Base-by-base conservation (phyloP, 2,797 vertebrate genomes). In the Sternotherus odoratus region DNA sequence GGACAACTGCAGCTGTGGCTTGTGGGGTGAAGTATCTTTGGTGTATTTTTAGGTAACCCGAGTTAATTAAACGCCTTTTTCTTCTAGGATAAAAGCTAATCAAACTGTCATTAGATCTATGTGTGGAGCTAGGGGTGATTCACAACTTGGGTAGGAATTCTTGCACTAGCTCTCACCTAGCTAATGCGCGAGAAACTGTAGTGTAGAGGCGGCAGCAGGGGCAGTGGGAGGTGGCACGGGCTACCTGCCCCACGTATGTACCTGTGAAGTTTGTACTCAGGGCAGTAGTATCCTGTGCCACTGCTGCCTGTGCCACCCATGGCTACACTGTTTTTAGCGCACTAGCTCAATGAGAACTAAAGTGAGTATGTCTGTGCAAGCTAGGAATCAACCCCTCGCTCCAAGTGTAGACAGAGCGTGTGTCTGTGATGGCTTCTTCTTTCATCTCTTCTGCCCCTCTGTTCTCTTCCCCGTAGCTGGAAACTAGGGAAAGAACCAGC, bases 41-140 rank as follows among this genome's bases (percentile, higher is more conserved):
- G 48, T 16, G 36, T 96, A 96, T 95, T 97, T 97, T 97, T 97
- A 97, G 94, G 86, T 94, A 88, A 95, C 92, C 85, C 92, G 93
- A 95, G 94, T 93, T 97, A 88, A 86, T 94, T 95, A 92, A 94
- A 95, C 88, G 90, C 85, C 15, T 79, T 74, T 86, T 89, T 77
- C 75, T 95, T 96, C 95, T 87, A 94, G 93, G 88, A 94, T 96
- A 96, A 94, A 8, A 94, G 95, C 93, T 95, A 93, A 95, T 95
- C 95, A 93, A 92, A 95, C n/a, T 88, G 89, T 66, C n/a, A 19
- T 9, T 23, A 66, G 9, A 9, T 66, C 16, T 66, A 17, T n/a
- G n/a, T 66, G n/a, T 10, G 60, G 33, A n/a, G 16, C 33, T n/a
- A 63, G 28, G 33, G 60, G 63, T 21, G 63, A 36, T 66, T 36